Conservation (phyloP, 2,113 vertebrate genomes). For the Malaclemys terrapin region DNA sequence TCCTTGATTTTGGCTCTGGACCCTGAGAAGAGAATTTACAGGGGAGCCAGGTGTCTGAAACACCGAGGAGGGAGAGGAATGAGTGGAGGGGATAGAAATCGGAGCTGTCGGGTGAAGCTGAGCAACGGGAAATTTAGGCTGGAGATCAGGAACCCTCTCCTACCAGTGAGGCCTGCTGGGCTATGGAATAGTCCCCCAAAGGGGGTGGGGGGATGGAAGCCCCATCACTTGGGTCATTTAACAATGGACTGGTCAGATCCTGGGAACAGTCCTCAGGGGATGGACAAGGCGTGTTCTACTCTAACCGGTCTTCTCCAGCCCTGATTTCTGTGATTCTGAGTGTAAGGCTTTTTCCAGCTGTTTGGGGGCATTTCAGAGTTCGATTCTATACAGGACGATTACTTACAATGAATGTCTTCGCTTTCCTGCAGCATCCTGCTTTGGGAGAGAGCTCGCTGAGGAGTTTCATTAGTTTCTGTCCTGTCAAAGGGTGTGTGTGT, state of each 20-base stretch:
- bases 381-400: accelerated
- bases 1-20: neutral
- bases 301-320: neutral
- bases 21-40: neutral
- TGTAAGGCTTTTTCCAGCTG: neutral
- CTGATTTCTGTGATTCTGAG: neutral
- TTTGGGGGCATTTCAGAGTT: neutral
- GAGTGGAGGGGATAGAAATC: neutral
- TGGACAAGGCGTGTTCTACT: neutral
- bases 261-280: neutral
- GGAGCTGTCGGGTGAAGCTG: neutral
- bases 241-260: neutral
- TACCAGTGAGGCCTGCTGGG: neutral
- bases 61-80: neutral
- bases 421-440: neutral
- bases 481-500: neutral
- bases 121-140: neutral
- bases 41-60: neutral
- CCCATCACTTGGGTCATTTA: neutral
- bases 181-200: neutral
- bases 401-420: neutral
- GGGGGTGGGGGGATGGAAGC: no score
- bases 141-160: neutral
- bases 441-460: neutral
- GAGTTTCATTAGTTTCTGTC: neutral